A percentile compares a stretch with the other conserved stretches of the same genome.
These are phyloP conservation scores for Aphrocallistes beatrix DNA, from an alignment of 37 sponge, comb jelly and placozoan species.

Conservation along the genomic window DNA sequence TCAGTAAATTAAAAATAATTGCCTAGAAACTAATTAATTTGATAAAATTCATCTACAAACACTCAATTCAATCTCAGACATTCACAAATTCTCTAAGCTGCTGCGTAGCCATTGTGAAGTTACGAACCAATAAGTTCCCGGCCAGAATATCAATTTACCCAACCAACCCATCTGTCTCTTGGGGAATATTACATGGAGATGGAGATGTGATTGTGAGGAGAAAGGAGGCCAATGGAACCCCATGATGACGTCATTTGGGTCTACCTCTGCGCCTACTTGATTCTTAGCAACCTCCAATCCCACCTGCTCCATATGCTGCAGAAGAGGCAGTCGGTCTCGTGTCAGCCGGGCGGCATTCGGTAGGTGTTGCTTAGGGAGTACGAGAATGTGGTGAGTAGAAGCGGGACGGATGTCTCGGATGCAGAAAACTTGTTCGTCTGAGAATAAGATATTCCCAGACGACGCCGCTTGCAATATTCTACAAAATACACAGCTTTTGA, in stretches of 20 bases:
- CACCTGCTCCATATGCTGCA: slow-evolving; percentile 47
- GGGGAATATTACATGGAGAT: slow-evolving; percentile 62
- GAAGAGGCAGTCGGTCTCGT: slow-evolving; percentile 28
- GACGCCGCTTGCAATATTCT: background rate
- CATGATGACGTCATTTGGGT: slow-evolving; percentile 32
- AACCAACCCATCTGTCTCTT: slow-evolving; percentile 47
- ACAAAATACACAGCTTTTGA: background rate
- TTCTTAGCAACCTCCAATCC: slow-evolving; percentile 35
- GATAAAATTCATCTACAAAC: no score
- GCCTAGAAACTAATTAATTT: no score
- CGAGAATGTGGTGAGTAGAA: slow-evolving; percentile 55
- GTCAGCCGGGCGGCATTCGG: slow-evolving; percentile 23
- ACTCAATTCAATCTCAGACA: background rate
- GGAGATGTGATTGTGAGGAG: slow-evolving; percentile 49
- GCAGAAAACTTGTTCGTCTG: slow-evolving; percentile 57
- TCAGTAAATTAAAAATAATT: no score
- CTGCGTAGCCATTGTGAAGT: slow-evolving; percentile 30
- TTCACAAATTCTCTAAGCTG: background rate
- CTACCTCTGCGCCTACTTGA: slow-evolving; percentile 28
- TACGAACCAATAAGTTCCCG: slow-evolving; percentile 41
- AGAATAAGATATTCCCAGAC: slow-evolving; percentile 30
- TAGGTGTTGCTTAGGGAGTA: slow-evolving; percentile 45
- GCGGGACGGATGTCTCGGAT: slow-evolving; percentile 59
- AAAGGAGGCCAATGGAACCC: slow-evolving; percentile 93
- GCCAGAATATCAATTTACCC: slow-evolving; percentile 35